Base-by-base conservation (phyloP, 2,888 invertebrate genomes). In the Torymus auratus region DNA sequence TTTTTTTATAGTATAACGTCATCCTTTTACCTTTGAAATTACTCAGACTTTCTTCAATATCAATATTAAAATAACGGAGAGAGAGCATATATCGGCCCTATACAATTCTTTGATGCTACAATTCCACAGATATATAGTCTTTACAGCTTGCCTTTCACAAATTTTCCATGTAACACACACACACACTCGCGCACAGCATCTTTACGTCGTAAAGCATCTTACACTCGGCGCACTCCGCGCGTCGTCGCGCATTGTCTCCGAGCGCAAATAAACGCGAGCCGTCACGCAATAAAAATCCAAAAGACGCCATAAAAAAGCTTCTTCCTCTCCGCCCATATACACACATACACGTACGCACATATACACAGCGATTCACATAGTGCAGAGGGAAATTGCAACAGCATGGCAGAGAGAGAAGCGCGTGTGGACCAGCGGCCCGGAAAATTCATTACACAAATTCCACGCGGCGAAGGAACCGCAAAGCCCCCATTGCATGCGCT, bases 361-460 rank as follows among this genome's bases (percentile, higher is more conserved):
- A 23, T 58, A 23, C 12, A 58, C 17, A n/a, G n/a, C 52, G 1
- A 53, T 23, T 14, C 11, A 17, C 23, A 72, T 55, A 2, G 13
- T 50, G 20, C 50, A 14, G 12, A 2, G 14, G 76, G 71, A 65
- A 78, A 78, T 67, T 52, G 41, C 60, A 14, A 41, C 41, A 41
- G 7, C 41, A 41, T 7, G 41, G 41, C 41, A 41, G 41, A 41
- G 7, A 41, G 41, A 41, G 7, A 41, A 5, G 7, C 41, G 41
- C 41, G n/a, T 12, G 56, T 23, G 23, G 56, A 41, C 56, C 52
- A 52, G 23, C 61, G 60, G 52, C n/a, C 17, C 58, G 73, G 74
- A 74, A 74, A 80, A 80, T 71, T 76, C 76, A 76, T 80, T 80
- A 75, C 79, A 41, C 73, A 50, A 64, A 79, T 58, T 74, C 50